These are phyloP conservation scores for Corythoichthys haematopterus DNA, from an alignment of 2,113 vertebrate species.

Conservation along the genomic window DNA sequence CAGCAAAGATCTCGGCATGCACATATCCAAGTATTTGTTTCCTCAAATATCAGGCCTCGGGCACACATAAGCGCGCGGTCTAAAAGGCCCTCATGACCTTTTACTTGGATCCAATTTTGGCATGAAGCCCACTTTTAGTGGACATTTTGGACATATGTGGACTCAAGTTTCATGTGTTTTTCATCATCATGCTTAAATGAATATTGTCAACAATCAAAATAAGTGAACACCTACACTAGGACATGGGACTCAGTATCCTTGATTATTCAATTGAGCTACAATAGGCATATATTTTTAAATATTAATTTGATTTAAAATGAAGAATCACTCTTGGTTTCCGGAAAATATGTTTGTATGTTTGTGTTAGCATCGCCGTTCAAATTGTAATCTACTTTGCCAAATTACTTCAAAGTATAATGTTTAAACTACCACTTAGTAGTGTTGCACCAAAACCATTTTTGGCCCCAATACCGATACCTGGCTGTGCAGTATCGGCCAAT, in stretches of 20 bases:
- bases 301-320: no score
- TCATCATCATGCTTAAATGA: neutral
- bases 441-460: no score
- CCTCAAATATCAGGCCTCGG: conserved; percentile 17
- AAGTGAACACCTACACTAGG: neutral
- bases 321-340: no score
- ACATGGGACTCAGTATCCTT: neutral
- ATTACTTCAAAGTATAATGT: no score
- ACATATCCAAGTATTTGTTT: conserved; percentile 25
- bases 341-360: no score
- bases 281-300: no score
- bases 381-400: no score
- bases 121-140: conserved; percentile 2
- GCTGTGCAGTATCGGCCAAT: no score
- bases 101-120: conserved; percentile 18
- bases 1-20: conserved; percentile 4
- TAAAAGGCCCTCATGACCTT: neutral
- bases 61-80: neutral
- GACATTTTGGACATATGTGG: conserved; percentile 11
- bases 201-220: conserved; percentile 1
- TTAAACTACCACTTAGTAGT: no score
- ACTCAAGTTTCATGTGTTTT: conserved; percentile 29
- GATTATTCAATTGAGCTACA: no score
- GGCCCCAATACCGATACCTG: no score
- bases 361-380: no score